phyloP scores from a whole-genome alignment of 2,113 vertebrate species.

The Macquaria australasica region DNA sequence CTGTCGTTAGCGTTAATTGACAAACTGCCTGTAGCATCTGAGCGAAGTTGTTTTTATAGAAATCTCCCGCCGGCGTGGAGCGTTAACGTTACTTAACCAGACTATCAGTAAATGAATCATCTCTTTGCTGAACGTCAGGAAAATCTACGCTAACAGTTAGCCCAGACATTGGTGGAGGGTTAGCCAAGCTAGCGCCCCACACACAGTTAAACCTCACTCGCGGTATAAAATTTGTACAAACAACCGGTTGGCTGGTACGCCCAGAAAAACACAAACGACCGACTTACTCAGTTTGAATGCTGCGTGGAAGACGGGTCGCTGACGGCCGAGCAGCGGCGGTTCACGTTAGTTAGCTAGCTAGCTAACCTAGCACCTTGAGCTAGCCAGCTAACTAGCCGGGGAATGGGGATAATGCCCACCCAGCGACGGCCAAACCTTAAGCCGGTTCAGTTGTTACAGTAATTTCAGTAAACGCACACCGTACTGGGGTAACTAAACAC shows the following conservation, averaged over 20 bases:
- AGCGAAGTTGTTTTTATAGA: neutral
- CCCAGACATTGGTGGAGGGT: neutral
- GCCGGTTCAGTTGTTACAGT: conserved; percentile 51
- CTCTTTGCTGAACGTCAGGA: neutral
- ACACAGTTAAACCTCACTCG: neutral
- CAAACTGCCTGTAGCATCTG: neutral
- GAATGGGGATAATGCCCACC: conserved; percentile 76
- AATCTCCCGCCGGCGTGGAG: neutral
- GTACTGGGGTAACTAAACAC: conserved; percentile 52
- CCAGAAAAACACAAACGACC: neutral
- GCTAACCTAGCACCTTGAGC: conserved; percentile 67
- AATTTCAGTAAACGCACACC: conserved; percentile 43
- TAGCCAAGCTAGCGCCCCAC: conserved; percentile 17
- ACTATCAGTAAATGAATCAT: neutral
- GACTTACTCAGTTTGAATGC: conserved; percentile 64
- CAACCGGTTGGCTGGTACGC: rapidly evolving
- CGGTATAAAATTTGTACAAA: neutral
- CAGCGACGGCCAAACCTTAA: conserved; percentile 60
- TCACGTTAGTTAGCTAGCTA: conserved; percentile 71
- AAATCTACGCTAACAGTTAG: conserved; percentile 34
- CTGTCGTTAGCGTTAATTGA: conserved; percentile 7
- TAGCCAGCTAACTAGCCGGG: conserved; percentile 76
- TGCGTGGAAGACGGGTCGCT: conserved; percentile 21
- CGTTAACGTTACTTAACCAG: neutral
- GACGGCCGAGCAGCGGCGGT: conserved; percentile 18